phyloP scores from a whole-genome alignment of 2,113 vertebrate genomes.

The Lamprotornis superbus region DNA sequence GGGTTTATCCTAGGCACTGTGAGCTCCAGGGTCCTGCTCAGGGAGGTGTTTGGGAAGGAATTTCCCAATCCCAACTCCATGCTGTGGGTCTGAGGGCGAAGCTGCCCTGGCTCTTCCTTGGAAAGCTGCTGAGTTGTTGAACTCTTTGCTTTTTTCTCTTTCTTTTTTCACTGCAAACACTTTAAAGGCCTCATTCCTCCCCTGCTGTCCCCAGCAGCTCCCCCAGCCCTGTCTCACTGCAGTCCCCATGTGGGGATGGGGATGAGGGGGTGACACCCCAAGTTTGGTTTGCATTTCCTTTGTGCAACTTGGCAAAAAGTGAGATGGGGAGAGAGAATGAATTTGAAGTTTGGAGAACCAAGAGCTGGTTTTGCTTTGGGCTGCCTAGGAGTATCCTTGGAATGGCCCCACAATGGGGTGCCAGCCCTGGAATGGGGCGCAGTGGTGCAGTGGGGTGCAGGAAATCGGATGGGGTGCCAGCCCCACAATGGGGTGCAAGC shows the following conservation, averaged over 20 bases:
- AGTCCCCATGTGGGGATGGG: fast-evolving
- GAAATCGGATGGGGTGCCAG: background rate
- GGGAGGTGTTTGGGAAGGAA: fast-evolving
- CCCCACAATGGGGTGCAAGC: no score
- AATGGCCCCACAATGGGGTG: fast-evolving
- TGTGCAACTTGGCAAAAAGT: background rate
- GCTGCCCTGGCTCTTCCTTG: background rate
- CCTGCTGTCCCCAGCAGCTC: background rate
- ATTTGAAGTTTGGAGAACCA: background rate
- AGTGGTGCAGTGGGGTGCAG: background rate
- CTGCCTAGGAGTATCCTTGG: background rate
- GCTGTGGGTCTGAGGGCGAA: fast-evolving
- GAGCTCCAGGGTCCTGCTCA: fast-evolving
- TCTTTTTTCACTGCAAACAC: background rate
- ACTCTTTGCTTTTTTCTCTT: background rate
- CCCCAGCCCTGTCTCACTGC: fast-evolving
- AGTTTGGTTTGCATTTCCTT: background rate
- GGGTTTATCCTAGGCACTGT: fast-evolving
- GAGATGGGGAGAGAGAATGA: background rate
- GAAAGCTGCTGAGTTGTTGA: background rate
- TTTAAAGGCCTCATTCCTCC: background rate
- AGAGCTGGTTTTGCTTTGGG: background rate
- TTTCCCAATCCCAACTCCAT: fast-evolving
- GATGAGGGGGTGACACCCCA: background rate
- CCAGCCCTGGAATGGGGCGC: background rate